A percentile compares a stretch with the other conserved stretches of the same genome.
Evolutionary conservation across 2,888 invertebrate genomes (phyloP).

Genomic region (Amiota minor): DNA sequence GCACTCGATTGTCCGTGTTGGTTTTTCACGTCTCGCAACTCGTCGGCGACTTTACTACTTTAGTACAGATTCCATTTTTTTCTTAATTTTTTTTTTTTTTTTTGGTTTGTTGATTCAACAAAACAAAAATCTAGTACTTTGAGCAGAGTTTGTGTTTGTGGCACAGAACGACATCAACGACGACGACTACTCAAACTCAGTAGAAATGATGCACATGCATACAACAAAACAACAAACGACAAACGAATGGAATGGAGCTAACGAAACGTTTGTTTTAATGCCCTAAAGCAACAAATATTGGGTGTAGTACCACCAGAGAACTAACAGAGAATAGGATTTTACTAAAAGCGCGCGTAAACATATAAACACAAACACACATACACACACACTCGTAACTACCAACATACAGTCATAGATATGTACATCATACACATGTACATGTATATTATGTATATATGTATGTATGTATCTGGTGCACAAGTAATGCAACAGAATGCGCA

Average conservation of each 20-base stretch:
- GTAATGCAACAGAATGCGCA: constrained; percentile 43
- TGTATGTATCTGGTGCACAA: constrained; percentile 46
- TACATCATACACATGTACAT: background rate
- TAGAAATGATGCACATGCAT: background rate
- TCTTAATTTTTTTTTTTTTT: background rate
- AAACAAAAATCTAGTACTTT: background rate
- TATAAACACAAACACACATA: constrained; percentile 6
- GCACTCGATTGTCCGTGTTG: background rate
- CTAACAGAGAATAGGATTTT: constrained; percentile 27
- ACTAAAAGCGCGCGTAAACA: constrained; percentile 10
- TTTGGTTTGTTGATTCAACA: background rate
- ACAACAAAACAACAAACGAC: background rate
- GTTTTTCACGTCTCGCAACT: background rate
- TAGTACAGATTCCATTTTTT: too few relatives aligned
- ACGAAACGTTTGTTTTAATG: constrained; percentile 65
- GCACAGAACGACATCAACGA: background rate
- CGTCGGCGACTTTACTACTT: background rate
- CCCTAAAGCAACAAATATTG: constrained; percentile 67
- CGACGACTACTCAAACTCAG: background rate
- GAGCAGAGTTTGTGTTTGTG: constrained; percentile 4
- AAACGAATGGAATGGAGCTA: constrained; percentile 13
- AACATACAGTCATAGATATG: background rate
- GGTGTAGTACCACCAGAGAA: constrained; percentile 32
- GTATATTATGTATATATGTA: constrained; percentile 28
- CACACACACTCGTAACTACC: too few relatives aligned